Conservation (phyloP, 2,888 invertebrate species). For the Hydrotaea diabolus region DNA sequence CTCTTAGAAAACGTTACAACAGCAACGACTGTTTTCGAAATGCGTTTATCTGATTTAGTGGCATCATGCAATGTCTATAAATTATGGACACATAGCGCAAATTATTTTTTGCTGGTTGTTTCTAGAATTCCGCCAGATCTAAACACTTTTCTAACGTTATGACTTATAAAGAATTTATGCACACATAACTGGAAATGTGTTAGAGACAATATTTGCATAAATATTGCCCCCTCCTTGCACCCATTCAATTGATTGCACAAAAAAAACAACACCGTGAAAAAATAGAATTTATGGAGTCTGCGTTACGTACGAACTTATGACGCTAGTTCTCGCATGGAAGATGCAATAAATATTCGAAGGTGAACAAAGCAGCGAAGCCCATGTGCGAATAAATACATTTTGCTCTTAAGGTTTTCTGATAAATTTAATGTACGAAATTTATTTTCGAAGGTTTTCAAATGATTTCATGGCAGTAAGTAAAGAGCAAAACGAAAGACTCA, state of each 20-base stretch:
- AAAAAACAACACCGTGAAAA: not conserved
- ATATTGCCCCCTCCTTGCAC: not conserved
- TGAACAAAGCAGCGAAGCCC: too few relatives aligned
- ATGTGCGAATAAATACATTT: too few relatives aligned
- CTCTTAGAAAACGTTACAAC: not conserved
- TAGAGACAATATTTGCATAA: conserved; percentile 27
- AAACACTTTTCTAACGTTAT: conserved; percentile 25
- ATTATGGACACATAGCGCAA: conserved; percentile 44
- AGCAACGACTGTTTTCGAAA: not conserved
- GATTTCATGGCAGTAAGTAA: too few relatives aligned
- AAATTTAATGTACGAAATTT: too few relatives aligned
- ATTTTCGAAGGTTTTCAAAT: too few relatives aligned
- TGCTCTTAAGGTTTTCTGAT: too few relatives aligned
- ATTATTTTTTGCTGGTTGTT: not conserved
- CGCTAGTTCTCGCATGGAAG: not conserved
- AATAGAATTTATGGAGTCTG: not conserved
- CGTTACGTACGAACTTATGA: not conserved
- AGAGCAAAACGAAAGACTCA: too few relatives aligned
- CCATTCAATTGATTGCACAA: conserved; percentile 9
- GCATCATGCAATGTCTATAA: conserved; percentile 64
- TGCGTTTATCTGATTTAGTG: conserved; percentile 56
- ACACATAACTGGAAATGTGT: conserved; percentile 36
- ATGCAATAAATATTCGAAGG: not conserved
- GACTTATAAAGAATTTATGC: conserved; percentile 51
- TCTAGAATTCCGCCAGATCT: conserved; percentile 38